Base-by-base conservation (phyloP, 2,888 invertebrate genomes). In the Drosophila basisetae region DNA sequence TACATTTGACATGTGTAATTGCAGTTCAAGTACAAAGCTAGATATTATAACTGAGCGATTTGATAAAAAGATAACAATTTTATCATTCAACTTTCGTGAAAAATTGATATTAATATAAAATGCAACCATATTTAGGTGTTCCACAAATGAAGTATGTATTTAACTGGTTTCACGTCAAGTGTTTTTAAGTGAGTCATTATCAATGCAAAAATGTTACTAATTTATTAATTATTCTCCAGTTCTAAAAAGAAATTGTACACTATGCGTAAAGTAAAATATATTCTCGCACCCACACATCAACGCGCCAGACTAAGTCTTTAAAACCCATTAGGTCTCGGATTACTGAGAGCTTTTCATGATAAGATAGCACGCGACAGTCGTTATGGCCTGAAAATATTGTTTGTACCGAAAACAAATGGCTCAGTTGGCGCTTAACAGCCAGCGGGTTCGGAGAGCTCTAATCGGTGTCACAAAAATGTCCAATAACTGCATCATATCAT, bases 401-500 rank as follows among this genome's bases (percentile, higher is more conserved):
- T 80, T 43, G 30, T 65, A 65, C 22, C 22, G 28, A 33, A 62
- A 58, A 10, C n/a, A 47, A 4, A 10, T 22, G 39, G 35, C 49
- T 67, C 82, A 87, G 90, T 87, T 69, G 55, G 28, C 68, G 56
- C 81, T 79, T 30, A 67, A 56, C 79, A 66, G 70, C 73, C 75
- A 73, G 59, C 70, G 76, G 50, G 69, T 60, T 65, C 77, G 80
- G 88, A 73, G 39, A 64, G 52, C 68, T 61, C 30, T 11, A 33
- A 50, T 50, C 33, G 47, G 47, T 37, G 22, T 6, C 13, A 16
- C 9, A 9, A 47, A 22, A 71, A 92, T 92, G 92, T 83, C 91
- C 4, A 91, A 85, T n/a, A 84, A 90, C 71, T 93, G 93, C 73
- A 78, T 84, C 61, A 92, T 93, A 65, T 75, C 83, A 5, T 92